Evolutionary conservation across 2,113 vertebrate genomes (phyloP).

Genomic region (Syrmaticus mikado): DNA sequence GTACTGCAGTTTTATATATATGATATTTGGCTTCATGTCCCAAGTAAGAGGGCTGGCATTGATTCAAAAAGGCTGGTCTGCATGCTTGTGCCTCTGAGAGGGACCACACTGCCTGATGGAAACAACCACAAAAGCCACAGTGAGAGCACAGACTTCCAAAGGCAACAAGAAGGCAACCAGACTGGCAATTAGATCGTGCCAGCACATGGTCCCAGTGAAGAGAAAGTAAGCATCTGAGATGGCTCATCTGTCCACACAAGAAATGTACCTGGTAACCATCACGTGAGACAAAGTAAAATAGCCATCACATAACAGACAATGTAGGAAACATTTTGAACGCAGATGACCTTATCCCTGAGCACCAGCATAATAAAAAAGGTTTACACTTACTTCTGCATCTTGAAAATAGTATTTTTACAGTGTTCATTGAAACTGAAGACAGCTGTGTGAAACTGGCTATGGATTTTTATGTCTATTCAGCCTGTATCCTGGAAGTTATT

Average conservation of each 20-base stretch:
- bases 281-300: not conserved
- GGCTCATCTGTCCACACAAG: not conserved
- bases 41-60: slow-evolving; percentile 81
- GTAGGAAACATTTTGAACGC: not conserved
- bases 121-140: slow-evolving; percentile 84
- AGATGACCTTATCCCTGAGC: not conserved
- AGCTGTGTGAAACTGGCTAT: not conserved
- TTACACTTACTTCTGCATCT: not conserved
- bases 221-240: slow-evolving; percentile 24
- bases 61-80: slow-evolving; percentile 82
- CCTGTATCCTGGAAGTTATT: slow-evolving; percentile 67
- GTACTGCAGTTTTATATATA: slow-evolving; percentile 82
- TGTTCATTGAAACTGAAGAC: slow-evolving; percentile 13
- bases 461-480: slow-evolving; percentile 45
- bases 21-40: slow-evolving; percentile 82
- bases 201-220: slow-evolving; percentile 35
- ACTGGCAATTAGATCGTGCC: slow-evolving; percentile 71
- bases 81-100: slow-evolving; percentile 76
- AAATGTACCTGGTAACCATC: not conserved
- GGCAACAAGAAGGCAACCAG: slow-evolving; percentile 79
- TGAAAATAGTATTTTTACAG: slow-evolving; percentile 43
- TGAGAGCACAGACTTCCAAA: slow-evolving; percentile 78
- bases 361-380: not conserved
- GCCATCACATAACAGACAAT: not conserved
- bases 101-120: slow-evolving; percentile 87